phyloP scores from a whole-genome alignment of 2,113 vertebrate species.

The Cygnus buccinator region DNA sequence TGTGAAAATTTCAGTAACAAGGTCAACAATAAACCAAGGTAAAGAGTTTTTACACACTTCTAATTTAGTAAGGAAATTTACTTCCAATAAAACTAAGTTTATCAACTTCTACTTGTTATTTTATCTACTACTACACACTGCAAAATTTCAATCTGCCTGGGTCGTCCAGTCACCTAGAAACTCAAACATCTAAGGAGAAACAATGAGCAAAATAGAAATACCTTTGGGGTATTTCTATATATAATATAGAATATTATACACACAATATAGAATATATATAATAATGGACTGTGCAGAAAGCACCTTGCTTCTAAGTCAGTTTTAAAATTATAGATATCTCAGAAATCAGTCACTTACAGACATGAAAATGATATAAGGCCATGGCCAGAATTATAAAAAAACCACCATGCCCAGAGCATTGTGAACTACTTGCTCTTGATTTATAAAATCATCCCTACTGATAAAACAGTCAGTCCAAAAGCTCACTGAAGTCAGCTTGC shows the following conservation, averaged over 20 bases:
- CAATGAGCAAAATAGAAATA: neutral
- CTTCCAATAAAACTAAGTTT: neutral
- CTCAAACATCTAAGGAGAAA: neutral
- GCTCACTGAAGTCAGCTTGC: neutral
- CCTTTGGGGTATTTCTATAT: neutral
- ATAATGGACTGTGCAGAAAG: neutral
- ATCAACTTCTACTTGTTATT: neutral
- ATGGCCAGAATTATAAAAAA: neutral
- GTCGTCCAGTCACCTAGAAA: neutral
- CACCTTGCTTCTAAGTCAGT: neutral
- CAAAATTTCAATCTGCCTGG: neutral
- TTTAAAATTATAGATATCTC: neutral
- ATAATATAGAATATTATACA: too few species aligned
- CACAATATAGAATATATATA: too few species aligned
- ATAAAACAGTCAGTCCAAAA: neutral
- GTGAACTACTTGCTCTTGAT: neutral
- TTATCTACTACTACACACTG: neutral
- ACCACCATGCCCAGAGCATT: neutral
- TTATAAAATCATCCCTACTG: neutral
- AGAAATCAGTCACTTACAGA: neutral
- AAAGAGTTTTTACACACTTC: neutral
- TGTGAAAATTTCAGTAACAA: neutral
- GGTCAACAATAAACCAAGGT: neutral
- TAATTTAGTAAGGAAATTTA: neutral
- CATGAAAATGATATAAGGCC: neutral